Base-by-base conservation (phyloP, 2,888 invertebrate genomes). In the Oconnorella tubifera region DNA sequence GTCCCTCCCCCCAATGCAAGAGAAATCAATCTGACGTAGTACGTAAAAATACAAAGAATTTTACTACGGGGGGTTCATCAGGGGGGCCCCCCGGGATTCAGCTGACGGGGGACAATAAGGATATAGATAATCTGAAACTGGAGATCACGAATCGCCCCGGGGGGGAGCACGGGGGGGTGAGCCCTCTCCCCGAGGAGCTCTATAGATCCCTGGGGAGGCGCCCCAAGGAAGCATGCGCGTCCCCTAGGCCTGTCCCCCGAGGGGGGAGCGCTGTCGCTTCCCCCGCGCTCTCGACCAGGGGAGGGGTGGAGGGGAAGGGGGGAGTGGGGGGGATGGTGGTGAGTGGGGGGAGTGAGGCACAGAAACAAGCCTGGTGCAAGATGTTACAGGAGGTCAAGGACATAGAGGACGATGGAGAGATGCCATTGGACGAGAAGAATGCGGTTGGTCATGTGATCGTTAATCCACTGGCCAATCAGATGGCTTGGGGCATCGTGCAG, bases 181-280 rank as follows among this genome's bases (percentile, higher is more conserved):
- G 23, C 53, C 53, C 53, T 25, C 53, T 51, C 25, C 53, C 53
- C 25, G 53, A 51, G 53, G 53, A 51, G 53, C 53, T 51, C 14
- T 51, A 51, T 25, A 19, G 53, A 19, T 51, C 53, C 14, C 25
- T 51, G 25, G 53, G 53, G 53, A 10, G 53, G 14, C 10, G 25
- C 23, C 53, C 53, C 25, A 10, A 51, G 14, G 10, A 40, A 19
- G 40, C 19, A 10, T 40, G 19, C 40, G 40, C 40, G 40, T 40
- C 40, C 40, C 40, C 40, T 19, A 10, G 40, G 10, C 10, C 10
- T 10, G 40, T 40, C 40, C 40, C 40, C 40, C 40, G 10, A 10
- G 40, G 40, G 10, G 40, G 40, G 10, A 19, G 6, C 4, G 25
- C 14, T 6, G 53, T 51, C 23, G 53, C 53, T 10, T 51, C 53